A percentile compares a stretch with the other conserved stretches of the same genome.
phyloP scores from a whole-genome alignment of 2,888 invertebrate species.

The Ophioninae sp. region DNA sequence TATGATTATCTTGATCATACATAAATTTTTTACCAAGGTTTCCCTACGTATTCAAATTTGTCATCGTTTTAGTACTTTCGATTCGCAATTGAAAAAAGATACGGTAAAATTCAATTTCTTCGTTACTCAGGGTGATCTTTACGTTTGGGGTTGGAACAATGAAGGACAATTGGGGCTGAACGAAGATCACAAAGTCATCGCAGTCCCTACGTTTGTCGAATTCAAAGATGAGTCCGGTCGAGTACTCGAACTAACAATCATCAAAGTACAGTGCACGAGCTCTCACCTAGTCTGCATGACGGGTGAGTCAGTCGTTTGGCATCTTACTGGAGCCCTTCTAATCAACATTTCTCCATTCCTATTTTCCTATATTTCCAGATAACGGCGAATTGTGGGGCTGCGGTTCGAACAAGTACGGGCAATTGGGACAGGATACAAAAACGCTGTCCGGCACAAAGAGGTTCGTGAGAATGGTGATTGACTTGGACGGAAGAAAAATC shows the following conservation, averaged over 20 bases:
- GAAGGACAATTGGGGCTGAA: conserved; percentile 91
- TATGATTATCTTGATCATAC: neutral
- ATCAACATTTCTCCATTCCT: neutral
- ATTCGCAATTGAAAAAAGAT: too few species aligned
- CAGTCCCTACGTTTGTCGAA: conserved; percentile 82
- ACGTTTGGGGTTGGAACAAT: conserved; percentile 96
- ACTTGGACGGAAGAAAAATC: conserved; percentile 63
- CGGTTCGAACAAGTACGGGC: conserved; percentile 93
- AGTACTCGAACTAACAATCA: conserved; percentile 77
- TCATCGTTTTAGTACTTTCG: neutral
- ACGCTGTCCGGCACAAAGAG: conserved; percentile 61
- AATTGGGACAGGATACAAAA: conserved; percentile 83
- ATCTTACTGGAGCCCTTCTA: neutral
- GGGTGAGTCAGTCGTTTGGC: conserved; percentile 77
- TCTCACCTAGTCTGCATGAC: conserved; percentile 88
- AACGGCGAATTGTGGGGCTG: conserved; percentile 87
- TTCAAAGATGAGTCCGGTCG: conserved; percentile 71
- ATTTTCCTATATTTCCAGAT: conserved; percentile 77
- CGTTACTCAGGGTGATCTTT: conserved; percentile 87
- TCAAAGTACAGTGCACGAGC: conserved; percentile 87
- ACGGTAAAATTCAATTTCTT: conserved; percentile 13
- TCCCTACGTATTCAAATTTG: neutral
- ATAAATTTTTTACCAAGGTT: neutral
- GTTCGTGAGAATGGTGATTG: conserved; percentile 70
- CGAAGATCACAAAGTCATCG: conserved; percentile 80